Evolutionary conservation across 2,888 invertebrate genomes (phyloP).

Genomic region (Ornithoptera alexandrae): DNA sequence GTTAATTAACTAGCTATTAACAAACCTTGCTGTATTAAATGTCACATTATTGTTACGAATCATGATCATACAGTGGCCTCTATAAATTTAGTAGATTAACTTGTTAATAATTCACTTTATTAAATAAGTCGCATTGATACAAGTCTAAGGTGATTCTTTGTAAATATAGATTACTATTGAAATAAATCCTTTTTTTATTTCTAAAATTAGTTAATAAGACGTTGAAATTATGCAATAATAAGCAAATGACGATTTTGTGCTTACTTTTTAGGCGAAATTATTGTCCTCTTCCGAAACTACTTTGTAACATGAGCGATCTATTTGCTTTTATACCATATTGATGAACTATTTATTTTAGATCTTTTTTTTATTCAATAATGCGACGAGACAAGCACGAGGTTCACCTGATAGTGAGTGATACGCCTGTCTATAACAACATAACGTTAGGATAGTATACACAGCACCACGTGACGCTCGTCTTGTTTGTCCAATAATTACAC

Average conservation of each 20-base stretch:
- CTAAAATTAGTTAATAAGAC: not conserved
- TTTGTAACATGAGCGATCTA: slow-evolving; percentile 11
- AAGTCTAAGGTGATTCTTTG: too few relatives aligned
- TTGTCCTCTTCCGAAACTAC: slow-evolving; percentile 13
- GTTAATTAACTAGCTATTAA: slow-evolving; percentile 25
- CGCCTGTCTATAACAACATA: too few relatives aligned
- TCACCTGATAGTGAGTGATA: too few relatives aligned
- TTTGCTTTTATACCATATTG: not conserved
- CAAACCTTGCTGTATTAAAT: slow-evolving; percentile 1
- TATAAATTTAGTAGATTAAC: not conserved
- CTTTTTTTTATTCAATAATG: not conserved
- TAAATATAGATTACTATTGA: too few relatives aligned
- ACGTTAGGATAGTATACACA: too few relatives aligned
- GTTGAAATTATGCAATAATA: slow-evolving; percentile 9
- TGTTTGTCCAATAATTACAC: too few relatives aligned
- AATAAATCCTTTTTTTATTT: too few relatives aligned
- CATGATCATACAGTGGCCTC: not conserved
- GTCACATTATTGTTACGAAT: not conserved
- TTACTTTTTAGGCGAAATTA: not conserved
- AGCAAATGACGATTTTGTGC: slow-evolving; percentile 15
- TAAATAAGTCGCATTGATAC: too few relatives aligned
- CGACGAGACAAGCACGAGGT: too few relatives aligned
- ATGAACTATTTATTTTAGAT: slow-evolving; percentile 2
- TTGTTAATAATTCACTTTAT: too few relatives aligned
- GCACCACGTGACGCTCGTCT: too few relatives aligned